Conservation (phyloP, 2,797 vertebrate genomes). For the Micrastur ruficollis region DNA sequence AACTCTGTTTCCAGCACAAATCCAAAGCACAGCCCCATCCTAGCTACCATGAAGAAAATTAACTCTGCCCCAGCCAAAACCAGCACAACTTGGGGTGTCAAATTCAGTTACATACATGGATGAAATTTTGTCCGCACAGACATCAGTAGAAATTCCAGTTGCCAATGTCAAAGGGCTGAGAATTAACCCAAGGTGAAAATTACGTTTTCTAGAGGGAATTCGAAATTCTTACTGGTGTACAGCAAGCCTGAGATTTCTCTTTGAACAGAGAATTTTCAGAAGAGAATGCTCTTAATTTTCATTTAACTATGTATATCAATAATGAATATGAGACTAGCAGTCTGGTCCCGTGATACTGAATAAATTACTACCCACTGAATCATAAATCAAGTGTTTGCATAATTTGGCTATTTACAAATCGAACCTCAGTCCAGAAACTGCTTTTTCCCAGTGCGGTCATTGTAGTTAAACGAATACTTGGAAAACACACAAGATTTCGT, state of each 20-base stretch:
- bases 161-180: background rate
- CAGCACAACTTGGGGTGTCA: background rate
- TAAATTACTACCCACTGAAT: conserved; percentile 32
- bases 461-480: conserved; percentile 46
- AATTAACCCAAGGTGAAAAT: background rate
- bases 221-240: background rate
- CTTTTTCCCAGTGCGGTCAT: conserved; percentile 44
- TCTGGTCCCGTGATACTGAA: conserved; percentile 20
- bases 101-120: background rate
- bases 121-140: background rate
- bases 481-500: conserved; percentile 33
- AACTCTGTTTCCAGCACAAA: background rate
- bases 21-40: background rate
- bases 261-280: background rate
- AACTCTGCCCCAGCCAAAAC: background rate
- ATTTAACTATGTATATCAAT: background rate
- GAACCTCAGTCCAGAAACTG: background rate
- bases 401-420: conserved; percentile 52
- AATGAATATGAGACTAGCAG: background rate
- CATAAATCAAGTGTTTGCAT: conserved; percentile 58
- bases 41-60: background rate
- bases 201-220: background rate
- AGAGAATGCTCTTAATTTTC: background rate
- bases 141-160: background rate
- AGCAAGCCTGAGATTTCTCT: background rate